These are phyloP conservation scores for Cryptomyrus ogoouensis DNA, from an alignment of 2,113 vertebrate genomes.

Conservation along the genomic window DNA sequence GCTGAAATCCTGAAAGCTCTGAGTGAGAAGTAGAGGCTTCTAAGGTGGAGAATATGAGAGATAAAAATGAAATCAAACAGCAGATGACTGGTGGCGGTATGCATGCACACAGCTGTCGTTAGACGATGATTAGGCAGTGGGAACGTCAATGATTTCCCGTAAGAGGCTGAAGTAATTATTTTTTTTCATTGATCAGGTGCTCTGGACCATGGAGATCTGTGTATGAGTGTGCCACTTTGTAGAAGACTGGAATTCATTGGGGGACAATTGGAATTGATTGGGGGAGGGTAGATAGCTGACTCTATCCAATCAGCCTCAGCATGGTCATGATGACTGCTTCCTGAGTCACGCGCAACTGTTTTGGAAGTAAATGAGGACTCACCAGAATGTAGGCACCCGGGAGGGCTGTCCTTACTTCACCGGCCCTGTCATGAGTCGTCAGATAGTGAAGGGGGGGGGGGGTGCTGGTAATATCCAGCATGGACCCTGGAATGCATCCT, in stretches of 20 bases:
- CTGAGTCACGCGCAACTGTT: slow-evolving; percentile 64
- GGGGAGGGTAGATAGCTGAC: slow-evolving; percentile 17
- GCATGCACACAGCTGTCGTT: neutral
- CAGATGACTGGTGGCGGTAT: neutral
- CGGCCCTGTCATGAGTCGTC: neutral
- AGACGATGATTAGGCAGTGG: neutral
- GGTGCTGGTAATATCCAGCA: slow-evolving; percentile 54
- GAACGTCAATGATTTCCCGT: neutral
- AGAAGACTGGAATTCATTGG: neutral
- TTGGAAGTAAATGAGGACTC: slow-evolving; percentile 49
- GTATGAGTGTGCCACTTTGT: neutral
- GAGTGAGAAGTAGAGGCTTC: neutral
- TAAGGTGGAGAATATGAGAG: neutral
- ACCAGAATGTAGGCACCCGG: slow-evolving; percentile 32
- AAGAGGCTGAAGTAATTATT: neutral
- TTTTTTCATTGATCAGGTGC: neutral
- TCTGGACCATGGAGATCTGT: neutral
- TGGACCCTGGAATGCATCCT: slow-evolving; percentile 63
- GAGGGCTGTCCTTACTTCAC: neutral
- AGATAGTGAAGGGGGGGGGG: slow-evolving; percentile 25
- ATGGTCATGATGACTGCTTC: slow-evolving; percentile 49
- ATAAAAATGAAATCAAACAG: neutral
- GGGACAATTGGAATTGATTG: neutral
- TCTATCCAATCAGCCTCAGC: slow-evolving; percentile 9
- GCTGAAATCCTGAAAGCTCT: neutral